Percentiles rank a stretch among this genome's conserved stretches.
Conservation (phyloP, 1,140 invertebrate genomes). For the Hestina assimilis region DNA sequence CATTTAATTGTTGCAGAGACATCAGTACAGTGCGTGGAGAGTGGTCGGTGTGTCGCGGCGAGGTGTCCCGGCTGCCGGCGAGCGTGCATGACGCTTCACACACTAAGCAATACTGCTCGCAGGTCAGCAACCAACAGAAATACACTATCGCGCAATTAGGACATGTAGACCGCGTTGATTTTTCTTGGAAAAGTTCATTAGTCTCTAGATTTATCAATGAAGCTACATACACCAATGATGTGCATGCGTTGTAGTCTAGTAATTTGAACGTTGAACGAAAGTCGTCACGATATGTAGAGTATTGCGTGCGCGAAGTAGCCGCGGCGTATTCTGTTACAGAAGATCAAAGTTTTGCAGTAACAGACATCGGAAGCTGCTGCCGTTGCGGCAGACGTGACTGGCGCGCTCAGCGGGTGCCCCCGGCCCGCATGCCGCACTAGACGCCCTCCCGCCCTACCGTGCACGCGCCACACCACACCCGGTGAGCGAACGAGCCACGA, state of each 20-base stretch:
- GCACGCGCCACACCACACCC: background rate
- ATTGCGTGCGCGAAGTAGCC: constrained; percentile 25
- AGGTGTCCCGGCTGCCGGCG: constrained; percentile 71
- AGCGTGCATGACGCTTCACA: constrained; percentile 78
- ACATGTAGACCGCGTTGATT: no score
- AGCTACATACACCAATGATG: no score
- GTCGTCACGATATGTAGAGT: no score
- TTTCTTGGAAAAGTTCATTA: no score
- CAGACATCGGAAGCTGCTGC: constrained; percentile 96
- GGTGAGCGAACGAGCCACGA: background rate
- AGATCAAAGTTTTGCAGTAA: constrained; percentile 97
- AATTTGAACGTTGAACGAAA: no score
- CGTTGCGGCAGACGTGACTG: constrained; percentile 96
- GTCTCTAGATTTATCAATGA: no score
- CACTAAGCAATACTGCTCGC: constrained; percentile 72
- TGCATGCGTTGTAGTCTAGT: no score
- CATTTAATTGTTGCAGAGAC: constrained; percentile 60
- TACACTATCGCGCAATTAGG: background rate
- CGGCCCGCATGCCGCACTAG: constrained; percentile 58
- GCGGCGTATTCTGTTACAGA: constrained; percentile 79
- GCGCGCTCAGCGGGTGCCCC: constrained; percentile 71
- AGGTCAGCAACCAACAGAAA: constrained; percentile 19
- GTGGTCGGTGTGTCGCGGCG: constrained; percentile 67
- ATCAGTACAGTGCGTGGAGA: constrained; percentile 78
- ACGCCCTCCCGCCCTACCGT: constrained; percentile 22